Evolutionary conservation across 1,140 invertebrate species (phyloP).

Genomic region (Eriosoma lanigerum): DNA sequence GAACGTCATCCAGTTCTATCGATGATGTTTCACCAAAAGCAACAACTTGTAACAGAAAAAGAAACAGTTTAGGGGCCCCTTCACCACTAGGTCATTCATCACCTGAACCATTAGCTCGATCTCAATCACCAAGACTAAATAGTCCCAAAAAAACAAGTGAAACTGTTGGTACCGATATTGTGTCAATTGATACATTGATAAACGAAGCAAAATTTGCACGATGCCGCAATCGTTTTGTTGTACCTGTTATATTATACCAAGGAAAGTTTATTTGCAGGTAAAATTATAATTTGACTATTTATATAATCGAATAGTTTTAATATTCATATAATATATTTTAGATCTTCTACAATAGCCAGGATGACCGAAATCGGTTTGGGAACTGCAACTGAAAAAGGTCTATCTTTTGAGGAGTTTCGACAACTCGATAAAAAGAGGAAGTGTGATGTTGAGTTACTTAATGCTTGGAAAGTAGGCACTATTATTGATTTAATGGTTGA

Average conservation of each 20-base stretch:
- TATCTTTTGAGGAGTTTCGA: conserved; percentile 61
- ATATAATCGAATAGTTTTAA: conserved; percentile 20
- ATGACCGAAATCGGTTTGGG: conserved; percentile 76
- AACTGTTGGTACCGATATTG: conserved; percentile 7
- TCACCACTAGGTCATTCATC: conserved; percentile 21
- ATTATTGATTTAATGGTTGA: conserved; percentile 88
- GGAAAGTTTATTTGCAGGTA: conserved; percentile 71
- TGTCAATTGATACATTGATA: conserved; percentile 55
- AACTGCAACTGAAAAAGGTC: conserved; percentile 59
- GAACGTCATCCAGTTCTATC: conserved; percentile 19
- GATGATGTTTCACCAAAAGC: conserved; percentile 9
- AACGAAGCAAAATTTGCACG: conserved; percentile 64
- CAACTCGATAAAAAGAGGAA: conserved; percentile 69
- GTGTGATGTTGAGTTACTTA: conserved; percentile 74
- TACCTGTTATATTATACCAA: conserved; percentile 77
- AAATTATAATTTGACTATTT: conserved; percentile 19
- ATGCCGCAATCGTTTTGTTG: conserved; percentile 75
- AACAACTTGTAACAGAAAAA: neutral
- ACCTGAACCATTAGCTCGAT: conserved; percentile 11
- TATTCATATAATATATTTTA: conserved; percentile 42
- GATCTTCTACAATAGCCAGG: conserved; percentile 70
- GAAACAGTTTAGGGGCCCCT: conserved; percentile 30
- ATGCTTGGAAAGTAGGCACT: conserved; percentile 71
- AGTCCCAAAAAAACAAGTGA: conserved; percentile 24
- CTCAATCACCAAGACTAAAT: conserved; percentile 26